Conservation (phyloP, 2,888 invertebrate species). For the Cantharis rustica region DNA sequence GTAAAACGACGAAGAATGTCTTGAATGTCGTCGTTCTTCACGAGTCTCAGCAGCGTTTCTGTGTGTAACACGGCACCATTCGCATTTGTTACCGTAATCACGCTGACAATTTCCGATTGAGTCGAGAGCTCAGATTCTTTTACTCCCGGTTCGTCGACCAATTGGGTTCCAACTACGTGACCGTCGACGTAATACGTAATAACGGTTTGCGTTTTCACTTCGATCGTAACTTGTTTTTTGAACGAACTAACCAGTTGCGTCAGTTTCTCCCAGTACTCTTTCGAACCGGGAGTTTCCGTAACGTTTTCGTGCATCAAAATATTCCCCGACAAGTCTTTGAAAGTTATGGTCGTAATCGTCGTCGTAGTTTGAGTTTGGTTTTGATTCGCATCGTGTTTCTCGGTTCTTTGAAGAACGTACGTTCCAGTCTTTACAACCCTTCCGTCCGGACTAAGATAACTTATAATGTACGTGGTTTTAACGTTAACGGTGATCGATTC, state of each 20-base stretch:
- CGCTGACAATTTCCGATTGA: neutral
- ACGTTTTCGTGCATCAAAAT: neutral
- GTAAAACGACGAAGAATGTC: neutral
- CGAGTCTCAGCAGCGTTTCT: neutral
- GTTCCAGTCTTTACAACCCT: conserved; percentile 6
- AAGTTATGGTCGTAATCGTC: conserved; percentile 8
- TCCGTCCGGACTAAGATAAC: neutral
- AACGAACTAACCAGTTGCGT: conserved; percentile 5
- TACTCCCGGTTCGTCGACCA: neutral
- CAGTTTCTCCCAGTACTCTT: conserved; percentile 9
- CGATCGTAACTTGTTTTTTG: neutral
- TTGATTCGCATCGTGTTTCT: neutral
- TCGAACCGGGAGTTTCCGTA: neutral
- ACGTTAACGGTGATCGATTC: neutral
- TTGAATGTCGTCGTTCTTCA: neutral
- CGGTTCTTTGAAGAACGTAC: neutral
- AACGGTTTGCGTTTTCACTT: neutral
- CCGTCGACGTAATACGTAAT: conserved; percentile 7
- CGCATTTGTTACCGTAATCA: neutral
- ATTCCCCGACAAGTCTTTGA: conserved; percentile 1
- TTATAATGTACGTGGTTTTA: neutral
- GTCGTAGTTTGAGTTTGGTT: neutral
- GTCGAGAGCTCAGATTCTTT: neutral
- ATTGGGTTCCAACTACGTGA: neutral
- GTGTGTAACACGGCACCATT: neutral